Evolutionary conservation across 2,888 invertebrate species (phyloP), one percentile per base, ranked within the genome.

Genomic region (Phanerotoma sp.): DNA sequence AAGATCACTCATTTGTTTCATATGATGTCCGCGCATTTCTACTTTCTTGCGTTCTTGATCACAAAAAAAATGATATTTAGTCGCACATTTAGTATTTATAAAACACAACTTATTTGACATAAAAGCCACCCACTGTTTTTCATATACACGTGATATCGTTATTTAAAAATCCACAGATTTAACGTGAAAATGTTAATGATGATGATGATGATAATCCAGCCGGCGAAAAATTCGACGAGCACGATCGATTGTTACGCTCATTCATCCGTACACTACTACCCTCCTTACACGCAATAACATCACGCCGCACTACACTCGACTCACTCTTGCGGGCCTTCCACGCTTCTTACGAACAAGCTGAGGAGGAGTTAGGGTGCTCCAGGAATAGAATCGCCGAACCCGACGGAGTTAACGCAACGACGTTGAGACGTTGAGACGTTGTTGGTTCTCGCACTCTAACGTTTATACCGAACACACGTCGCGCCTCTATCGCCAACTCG

Each of bases 301-400:
- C 71, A 68, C 72, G 67, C 68, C 69, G 65, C 69, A 69, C 71
- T 61, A 11, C 67, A 57, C 61, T 57, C 58, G 61, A 59, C 56
- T 58, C 56, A 54, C 61, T 57, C 51, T n/a, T n/a, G 38, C 49
- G 58, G 37, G 45, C 51, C 44, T 15, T 51, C 55, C 63, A 61
- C 61, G 60, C 55, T 61, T n/a, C n/a, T 57, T 47, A 52, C 46
- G 49, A 51, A 54, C 69, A 66, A 67, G 68, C 46, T 64, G 70
- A 66, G 63, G 72, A 72, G 70, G 70, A 72, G 73, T 73, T 70
- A 69, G 70, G 64, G 65, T 67, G 72, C 71, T 75, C 76, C 76
- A 77, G 76, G 76, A 77, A 77, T 77, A 77, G 76, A 75, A 69
- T 70, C 70, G 62, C 69, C 70, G 59, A 71, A 67, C 62, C 57